phyloP scores from a whole-genome alignment of 2,888 invertebrate genomes.

The Yponomeuta cagnagella region DNA sequence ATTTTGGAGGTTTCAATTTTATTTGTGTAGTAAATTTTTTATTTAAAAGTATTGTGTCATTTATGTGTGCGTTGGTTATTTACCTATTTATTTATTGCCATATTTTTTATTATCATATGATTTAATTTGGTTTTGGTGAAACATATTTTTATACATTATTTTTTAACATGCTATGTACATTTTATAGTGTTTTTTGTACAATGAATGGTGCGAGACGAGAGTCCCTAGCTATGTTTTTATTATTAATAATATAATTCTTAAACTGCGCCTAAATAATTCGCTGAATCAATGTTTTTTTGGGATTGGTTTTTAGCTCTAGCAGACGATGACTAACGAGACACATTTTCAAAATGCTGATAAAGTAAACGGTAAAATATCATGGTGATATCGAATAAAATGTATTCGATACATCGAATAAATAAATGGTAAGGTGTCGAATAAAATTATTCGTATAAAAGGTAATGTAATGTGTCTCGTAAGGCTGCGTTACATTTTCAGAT shows the following conservation, averaged over 20 bases:
- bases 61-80: background rate
- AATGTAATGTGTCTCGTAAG: slow-evolving; percentile 8
- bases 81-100: background rate
- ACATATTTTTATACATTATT: background rate
- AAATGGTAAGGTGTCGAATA: background rate
- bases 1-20: background rate
- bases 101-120: background rate
- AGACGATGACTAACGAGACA: background rate
- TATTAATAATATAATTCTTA: background rate
- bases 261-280: background rate
- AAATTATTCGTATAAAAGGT: background rate
- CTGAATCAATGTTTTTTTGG: background rate
- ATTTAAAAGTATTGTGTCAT: background rate
- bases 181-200: background rate
- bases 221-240: background rate
- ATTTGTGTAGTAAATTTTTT: background rate
- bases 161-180: background rate
- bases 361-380: background rate
- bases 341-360: background rate
- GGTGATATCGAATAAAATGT: too few species aligned
- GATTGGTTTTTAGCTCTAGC: background rate
- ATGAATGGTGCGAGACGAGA: background rate
- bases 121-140: background rate
- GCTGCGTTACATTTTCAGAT: background rate
- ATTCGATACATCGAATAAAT: too few species aligned